These are phyloP conservation scores for Puma concolor DNA, from an alignment of 2,113 vertebrate genomes.

Conservation along the genomic window DNA sequence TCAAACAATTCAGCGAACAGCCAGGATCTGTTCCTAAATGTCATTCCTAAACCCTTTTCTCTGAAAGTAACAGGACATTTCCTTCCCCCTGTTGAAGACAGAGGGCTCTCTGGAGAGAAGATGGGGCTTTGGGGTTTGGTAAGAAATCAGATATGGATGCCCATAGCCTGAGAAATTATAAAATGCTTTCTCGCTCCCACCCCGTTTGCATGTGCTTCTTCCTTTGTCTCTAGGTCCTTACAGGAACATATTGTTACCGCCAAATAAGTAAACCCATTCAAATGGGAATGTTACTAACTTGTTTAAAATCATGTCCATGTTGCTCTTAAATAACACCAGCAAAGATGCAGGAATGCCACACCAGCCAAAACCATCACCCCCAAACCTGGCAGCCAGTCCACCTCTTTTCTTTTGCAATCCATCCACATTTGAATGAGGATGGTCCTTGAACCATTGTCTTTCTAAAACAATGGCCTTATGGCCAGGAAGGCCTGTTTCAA, in stretches of 20 bases:
- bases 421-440: neutral
- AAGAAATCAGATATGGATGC: too few relatives aligned
- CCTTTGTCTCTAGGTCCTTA: neutral
- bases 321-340: neutral
- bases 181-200: neutral
- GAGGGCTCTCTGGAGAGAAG: neutral
- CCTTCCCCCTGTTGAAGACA: neutral
- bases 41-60: neutral
- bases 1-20: neutral
- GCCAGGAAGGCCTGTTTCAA: neutral
- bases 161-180: too few relatives aligned
- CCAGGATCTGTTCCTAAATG: neutral
- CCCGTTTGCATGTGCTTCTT: neutral
- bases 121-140: neutral
- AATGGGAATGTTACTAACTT: neutral
- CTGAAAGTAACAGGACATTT: neutral
- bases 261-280: conserved; percentile 14
- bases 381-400: neutral
- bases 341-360: neutral
- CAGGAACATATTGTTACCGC: neutral
- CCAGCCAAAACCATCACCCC: neutral
- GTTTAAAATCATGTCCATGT: neutral
- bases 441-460: neutral
- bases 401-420: neutral
- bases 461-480: neutral